phyloP scores from a whole-genome alignment of 2,797 vertebrate genomes.

The Eulemur rubriventer region DNA sequence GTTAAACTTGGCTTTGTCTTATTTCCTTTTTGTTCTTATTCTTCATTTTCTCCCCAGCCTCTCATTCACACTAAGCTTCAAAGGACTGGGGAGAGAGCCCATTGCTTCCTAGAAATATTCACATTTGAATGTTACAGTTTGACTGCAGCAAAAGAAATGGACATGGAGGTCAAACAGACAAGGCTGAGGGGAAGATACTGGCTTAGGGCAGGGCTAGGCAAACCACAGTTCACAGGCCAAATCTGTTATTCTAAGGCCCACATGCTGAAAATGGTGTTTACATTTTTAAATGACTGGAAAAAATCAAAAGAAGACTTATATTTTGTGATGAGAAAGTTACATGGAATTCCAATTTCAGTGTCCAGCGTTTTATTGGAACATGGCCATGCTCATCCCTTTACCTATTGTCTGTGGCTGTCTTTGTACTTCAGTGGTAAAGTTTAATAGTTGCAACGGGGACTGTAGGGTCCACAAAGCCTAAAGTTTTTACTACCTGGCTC shows the following conservation, averaged over 20 bases:
- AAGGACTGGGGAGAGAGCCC: neutral
- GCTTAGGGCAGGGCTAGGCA: neutral
- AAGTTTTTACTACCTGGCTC: neutral
- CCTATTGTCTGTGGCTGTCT: neutral
- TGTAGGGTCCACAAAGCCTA: neutral
- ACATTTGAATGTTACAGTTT: neutral
- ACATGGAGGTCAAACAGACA: neutral
- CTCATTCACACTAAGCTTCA: neutral
- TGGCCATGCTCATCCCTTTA: neutral
- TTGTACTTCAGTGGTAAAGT: neutral
- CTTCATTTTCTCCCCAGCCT: neutral
- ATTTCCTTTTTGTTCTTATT: neutral
- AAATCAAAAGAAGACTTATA: neutral
- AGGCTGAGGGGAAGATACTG: neutral
- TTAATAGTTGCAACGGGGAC: neutral
- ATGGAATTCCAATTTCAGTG: neutral
- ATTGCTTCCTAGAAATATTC: constrained; percentile 17
- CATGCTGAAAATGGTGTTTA: neutral
- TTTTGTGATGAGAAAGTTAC: neutral
- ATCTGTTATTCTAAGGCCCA: neutral
- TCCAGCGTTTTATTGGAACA: neutral
- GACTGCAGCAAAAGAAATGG: neutral
- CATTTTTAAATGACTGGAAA: neutral
- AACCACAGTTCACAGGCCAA: neutral
- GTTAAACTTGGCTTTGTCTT: neutral